These are phyloP conservation scores for Grus americana DNA, from an alignment of 2,113 vertebrate genomes.

Conservation along the genomic window DNA sequence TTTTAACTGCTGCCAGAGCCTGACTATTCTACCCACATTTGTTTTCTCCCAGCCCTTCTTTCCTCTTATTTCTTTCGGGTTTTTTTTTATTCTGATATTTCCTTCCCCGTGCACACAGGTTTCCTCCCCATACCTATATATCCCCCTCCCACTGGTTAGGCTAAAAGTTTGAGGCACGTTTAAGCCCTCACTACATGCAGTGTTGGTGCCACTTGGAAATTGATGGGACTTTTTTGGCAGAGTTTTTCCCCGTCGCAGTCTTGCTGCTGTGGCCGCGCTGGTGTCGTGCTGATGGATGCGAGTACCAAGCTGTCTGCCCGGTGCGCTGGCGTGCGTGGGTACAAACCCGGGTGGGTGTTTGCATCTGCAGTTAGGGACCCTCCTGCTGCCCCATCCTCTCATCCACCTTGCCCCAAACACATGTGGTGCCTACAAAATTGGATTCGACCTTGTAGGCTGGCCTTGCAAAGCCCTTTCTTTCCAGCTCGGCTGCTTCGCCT, in stretches of 20 bases:
- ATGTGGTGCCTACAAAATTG: neutral
- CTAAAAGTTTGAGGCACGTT: neutral
- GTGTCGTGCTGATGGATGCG: neutral
- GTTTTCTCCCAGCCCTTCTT: neutral
- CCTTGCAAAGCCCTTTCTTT: neutral
- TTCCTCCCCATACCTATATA: neutral
- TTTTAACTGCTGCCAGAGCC: constrained; percentile 37
- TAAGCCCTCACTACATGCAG: neutral
- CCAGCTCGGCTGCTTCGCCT: neutral
- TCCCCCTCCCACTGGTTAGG: neutral
- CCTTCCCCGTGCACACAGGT: neutral
- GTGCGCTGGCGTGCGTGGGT: neutral
- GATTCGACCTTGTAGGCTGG: neutral
- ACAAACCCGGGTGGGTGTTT: neutral
- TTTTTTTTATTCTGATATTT: neutral
- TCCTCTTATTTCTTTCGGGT: neutral
- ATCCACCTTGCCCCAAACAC: neutral
- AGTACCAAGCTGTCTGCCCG: neutral
- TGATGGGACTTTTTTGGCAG: neutral
- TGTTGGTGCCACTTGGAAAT: neutral
- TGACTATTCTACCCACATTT: constrained; percentile 30
- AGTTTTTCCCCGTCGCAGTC: neutral
- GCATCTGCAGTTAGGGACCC: too few relatives aligned
- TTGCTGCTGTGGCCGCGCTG: neutral
- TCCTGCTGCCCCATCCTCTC: neutral